phyloP scores from a whole-genome alignment of 2,797 vertebrate genomes.

The Natrix natrix region DNA sequence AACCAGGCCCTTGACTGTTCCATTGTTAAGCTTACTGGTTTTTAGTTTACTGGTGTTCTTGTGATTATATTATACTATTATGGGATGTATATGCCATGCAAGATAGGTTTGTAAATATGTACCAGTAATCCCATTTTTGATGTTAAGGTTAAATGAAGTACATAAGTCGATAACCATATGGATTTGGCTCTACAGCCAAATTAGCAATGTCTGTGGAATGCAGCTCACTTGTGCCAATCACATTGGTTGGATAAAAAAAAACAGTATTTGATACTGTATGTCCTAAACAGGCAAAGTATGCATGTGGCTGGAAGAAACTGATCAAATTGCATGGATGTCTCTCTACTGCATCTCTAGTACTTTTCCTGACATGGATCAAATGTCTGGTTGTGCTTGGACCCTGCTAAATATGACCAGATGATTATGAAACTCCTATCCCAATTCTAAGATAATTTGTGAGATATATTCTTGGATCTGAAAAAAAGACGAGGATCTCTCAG shows the following conservation, averaged over 20 bases:
- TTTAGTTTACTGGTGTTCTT: background rate
- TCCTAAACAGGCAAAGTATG: background rate
- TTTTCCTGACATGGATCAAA: background rate
- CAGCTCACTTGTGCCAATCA: background rate
- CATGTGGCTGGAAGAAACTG: background rate
- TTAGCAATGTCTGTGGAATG: background rate
- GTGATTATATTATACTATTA: background rate
- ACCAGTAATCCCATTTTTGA: background rate
- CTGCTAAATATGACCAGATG: background rate
- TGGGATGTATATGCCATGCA: background rate
- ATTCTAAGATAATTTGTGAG: background rate
- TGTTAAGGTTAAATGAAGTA: background rate
- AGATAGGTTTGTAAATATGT: background rate
- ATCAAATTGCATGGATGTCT: background rate
- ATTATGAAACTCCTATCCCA: constrained; percentile 14
- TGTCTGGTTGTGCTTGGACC: background rate
- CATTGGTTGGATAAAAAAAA: background rate
- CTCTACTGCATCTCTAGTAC: background rate
- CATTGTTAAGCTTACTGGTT: background rate
- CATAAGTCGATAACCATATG: background rate
- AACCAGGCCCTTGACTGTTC: background rate
- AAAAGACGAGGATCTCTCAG: constrained; percentile 22
- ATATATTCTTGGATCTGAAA: background rate
- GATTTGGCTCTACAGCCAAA: background rate
- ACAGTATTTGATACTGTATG: background rate